Conservation (phyloP, 1,140 invertebrate species). For the Stenopsyche tienmushanensis region DNA sequence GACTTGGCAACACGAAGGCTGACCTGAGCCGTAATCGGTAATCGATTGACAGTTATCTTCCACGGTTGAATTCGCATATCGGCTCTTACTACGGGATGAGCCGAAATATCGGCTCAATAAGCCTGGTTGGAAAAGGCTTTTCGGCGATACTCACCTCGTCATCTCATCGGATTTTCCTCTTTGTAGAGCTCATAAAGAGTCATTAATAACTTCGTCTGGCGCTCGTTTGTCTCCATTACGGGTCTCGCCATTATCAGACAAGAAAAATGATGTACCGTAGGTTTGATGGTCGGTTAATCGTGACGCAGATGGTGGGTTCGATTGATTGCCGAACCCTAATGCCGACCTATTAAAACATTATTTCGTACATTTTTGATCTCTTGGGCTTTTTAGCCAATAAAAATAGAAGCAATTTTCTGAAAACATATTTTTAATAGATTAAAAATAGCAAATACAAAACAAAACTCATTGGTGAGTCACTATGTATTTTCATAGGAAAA, state of each 20-base stretch:
- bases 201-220: background rate
- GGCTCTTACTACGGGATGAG: background rate
- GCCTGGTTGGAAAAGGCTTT: no score
- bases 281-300: background rate
- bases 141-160: background rate
- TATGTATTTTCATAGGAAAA: no score
- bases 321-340: background rate
- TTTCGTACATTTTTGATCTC: background rate
- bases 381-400: background rate
- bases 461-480: no score
- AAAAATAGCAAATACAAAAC: no score
- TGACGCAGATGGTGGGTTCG: background rate
- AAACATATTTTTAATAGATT: background rate
- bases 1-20: background rate
- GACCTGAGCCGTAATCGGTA: background rate
- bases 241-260: background rate
- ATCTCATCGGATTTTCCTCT: background rate
- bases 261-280: no score
- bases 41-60: background rate
- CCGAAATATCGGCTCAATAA: no score
- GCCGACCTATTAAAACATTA: constrained; percentile 14
- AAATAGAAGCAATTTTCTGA: background rate
- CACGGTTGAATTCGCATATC: background rate
- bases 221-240: background rate
- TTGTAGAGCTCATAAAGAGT: background rate